Evolutionary conservation across 2,797 vertebrate species (phyloP).

Genomic region (Sarcophilus harrisii): DNA sequence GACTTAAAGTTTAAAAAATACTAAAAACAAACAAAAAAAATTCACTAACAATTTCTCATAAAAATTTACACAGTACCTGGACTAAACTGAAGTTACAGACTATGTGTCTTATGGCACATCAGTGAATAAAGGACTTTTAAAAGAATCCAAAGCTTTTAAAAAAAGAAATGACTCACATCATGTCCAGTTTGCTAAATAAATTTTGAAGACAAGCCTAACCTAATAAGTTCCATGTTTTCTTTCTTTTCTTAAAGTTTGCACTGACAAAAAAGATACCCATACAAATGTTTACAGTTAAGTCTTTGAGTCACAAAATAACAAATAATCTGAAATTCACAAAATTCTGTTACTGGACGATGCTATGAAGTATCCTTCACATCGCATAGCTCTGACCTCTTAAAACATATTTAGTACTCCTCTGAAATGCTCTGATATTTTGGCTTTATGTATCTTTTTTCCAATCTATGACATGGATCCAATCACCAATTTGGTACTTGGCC

Average conservation of each 20-base stretch:
- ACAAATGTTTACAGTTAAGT: slow-evolving; percentile 14
- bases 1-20: slow-evolving; percentile 47
- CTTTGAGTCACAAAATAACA: slow-evolving; percentile 11
- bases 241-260: not conserved
- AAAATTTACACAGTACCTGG: slow-evolving; percentile 37
- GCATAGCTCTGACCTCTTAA: not conserved
- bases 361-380: not conserved
- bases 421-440: not conserved
- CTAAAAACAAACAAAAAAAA: not conserved
- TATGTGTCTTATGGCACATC: slow-evolving; percentile 14
- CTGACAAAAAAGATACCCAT: not conserved
- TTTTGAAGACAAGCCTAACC: not conserved
- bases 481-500: not conserved
- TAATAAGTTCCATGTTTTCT: not conserved
- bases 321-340: slow-evolving; percentile 29
- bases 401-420: not conserved
- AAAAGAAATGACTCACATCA: not conserved
- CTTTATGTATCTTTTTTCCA: not conserved
- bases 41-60: not conserved
- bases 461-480: not conserved
- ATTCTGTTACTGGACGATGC: slow-evolving; percentile 19
- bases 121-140: not conserved
- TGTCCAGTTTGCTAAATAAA: not conserved
- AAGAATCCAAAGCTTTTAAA: not conserved
- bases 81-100: slow-evolving; percentile 64